Conservation (phyloP, 1,140 invertebrate genomes). For the Camponotus floridanus region DNA sequence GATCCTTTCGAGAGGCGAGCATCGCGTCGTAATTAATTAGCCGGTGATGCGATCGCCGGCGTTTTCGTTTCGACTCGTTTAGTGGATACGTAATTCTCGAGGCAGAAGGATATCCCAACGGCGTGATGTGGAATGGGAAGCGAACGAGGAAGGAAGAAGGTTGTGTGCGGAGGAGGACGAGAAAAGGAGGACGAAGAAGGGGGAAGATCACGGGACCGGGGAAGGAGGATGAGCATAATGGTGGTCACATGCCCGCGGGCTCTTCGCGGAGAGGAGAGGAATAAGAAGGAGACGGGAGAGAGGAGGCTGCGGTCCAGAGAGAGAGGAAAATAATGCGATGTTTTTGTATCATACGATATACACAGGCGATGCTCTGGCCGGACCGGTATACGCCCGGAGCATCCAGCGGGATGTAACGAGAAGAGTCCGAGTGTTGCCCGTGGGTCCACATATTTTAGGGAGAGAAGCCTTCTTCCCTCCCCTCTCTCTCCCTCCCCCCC, state of each 20-base stretch:
- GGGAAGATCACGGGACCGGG: constrained; percentile 68
- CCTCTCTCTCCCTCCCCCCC: constrained; percentile 61
- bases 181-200: constrained; percentile 52
- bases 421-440: constrained; percentile 82
- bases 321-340: constrained; percentile 84
- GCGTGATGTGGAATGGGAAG: constrained; percentile 4
- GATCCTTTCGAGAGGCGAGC: not conserved
- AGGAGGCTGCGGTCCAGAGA: constrained; percentile 55
- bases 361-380: constrained; percentile 69
- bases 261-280: constrained; percentile 69
- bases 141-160: constrained; percentile 54
- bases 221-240: constrained; percentile 77
- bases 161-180: constrained; percentile 21
- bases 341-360: constrained; percentile 85
- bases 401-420: constrained; percentile 82
- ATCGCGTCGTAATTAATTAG: constrained; percentile 59
- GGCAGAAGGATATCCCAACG: constrained; percentile 47
- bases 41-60: constrained; percentile 9
- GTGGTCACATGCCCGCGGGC: constrained; percentile 80
- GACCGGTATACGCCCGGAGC: constrained; percentile 75
- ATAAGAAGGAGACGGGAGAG: constrained; percentile 57
- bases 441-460: constrained; percentile 85
- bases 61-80: constrained; percentile 64
- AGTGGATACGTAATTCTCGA: constrained; percentile 70
- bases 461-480: constrained; percentile 78